A percentile compares a stretch with the other conserved stretches of the same genome.
phyloP scores from a whole-genome alignment of 2,888 invertebrate genomes.

The Timandra comae region DNA sequence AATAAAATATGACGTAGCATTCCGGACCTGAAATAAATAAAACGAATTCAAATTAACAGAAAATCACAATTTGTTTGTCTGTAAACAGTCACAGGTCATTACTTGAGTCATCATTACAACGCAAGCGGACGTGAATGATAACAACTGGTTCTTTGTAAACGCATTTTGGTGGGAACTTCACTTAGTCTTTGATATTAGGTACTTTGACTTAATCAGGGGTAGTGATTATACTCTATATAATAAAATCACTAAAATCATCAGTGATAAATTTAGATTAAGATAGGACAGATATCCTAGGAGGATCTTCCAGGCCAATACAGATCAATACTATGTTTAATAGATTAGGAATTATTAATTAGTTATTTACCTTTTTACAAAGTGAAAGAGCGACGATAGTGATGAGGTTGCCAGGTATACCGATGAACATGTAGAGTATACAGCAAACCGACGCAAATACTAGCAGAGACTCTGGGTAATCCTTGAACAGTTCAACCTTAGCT shows the following conservation, averaged over 20 bases:
- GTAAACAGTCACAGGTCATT: neutral
- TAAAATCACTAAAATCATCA: too few species aligned
- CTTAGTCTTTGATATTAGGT: too few species aligned
- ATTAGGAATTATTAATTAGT: too few species aligned
- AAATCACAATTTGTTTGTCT: slow-evolving; percentile 1
- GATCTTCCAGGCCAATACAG: too few species aligned
- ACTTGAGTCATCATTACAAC: neutral
- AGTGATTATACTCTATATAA: too few species aligned
- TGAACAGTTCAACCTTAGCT: slow-evolving; percentile 73
- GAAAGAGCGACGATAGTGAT: slow-evolving; percentile 86
- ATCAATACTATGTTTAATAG: too few species aligned
- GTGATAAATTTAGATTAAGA: too few species aligned
- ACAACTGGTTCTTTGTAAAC: too few species aligned
- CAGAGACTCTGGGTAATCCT: slow-evolving; percentile 80
- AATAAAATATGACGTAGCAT: slow-evolving; percentile 89
- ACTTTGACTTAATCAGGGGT: too few species aligned
- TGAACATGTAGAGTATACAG: slow-evolving; percentile 83
- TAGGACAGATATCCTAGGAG: too few species aligned
- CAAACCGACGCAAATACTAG: slow-evolving; percentile 82
- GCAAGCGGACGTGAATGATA: slow-evolving; percentile 10
- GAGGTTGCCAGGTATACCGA: slow-evolving; percentile 88
- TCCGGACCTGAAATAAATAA: slow-evolving; percentile 78
- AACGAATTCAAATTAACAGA: too few species aligned
- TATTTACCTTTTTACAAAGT: slow-evolving; percentile 83
- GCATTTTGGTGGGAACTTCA: too few species aligned